Conservation (phyloP, 2,888 invertebrate species). For the Deroplatys truncata region DNA sequence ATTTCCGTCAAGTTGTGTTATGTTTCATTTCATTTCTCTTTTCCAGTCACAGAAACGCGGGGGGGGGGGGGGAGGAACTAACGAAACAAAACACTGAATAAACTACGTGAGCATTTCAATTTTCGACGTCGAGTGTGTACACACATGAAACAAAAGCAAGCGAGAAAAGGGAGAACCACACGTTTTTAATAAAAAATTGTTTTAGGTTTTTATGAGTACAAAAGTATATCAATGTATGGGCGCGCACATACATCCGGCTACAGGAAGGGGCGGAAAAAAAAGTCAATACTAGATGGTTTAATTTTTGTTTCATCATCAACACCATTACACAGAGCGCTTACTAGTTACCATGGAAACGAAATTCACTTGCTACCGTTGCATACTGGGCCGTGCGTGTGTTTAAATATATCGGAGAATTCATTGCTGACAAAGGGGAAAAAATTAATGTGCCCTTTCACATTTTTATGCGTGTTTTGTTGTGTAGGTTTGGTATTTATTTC, state of each 20-base stretch:
- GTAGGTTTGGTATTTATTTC: too few species aligned
- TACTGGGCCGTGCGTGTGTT: too few species aligned
- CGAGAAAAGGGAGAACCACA: neutral
- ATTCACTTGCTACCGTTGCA: too few species aligned
- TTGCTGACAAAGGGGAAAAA: too few species aligned
- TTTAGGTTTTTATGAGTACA: neutral
- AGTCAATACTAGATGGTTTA: neutral
- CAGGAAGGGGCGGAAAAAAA: neutral
- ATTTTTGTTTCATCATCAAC: too few species aligned
- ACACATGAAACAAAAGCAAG: neutral
- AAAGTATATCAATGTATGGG: neutral
- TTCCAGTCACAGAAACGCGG: neutral
- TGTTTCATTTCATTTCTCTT: neutral
- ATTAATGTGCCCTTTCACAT: too few species aligned
- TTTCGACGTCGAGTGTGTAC: neutral
- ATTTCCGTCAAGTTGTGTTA: too few species aligned
- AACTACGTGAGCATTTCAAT: neutral
- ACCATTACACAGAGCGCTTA: too few species aligned
- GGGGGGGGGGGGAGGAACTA: too few species aligned
- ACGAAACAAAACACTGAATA: neutral
- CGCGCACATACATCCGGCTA: neutral
- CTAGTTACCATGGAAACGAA: neutral
- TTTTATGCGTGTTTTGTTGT: too few species aligned
- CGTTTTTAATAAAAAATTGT: neutral
- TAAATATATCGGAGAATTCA: too few species aligned